These are phyloP conservation scores for Neodiprion pinetum DNA, from an alignment of 1,140 invertebrate species.

Conservation along the genomic window DNA sequence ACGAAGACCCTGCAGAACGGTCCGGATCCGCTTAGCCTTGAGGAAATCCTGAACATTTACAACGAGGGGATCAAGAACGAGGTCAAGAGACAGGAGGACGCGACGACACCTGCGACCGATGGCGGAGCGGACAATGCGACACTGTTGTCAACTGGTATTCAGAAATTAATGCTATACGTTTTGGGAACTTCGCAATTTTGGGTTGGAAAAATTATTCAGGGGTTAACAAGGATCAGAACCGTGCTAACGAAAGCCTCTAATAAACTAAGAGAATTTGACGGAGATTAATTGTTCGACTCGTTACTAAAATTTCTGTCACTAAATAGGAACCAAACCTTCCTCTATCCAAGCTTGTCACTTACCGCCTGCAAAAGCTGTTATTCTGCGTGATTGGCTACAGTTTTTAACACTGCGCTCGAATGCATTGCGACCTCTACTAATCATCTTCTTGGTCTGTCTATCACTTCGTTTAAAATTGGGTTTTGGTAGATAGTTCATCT, in stretches of 20 bases:
- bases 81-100: constrained; percentile 55
- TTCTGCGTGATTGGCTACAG: background rate
- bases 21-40: constrained; percentile 57
- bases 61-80: constrained; percentile 56
- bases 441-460: no score
- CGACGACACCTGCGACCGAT: constrained; percentile 41
- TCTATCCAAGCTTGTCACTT: background rate
- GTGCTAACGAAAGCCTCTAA: constrained; percentile 39
- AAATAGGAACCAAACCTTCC: background rate
- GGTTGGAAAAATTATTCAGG: constrained; percentile 41
- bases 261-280: constrained; percentile 26
- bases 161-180: constrained; percentile 48
- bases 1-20: constrained; percentile 49
- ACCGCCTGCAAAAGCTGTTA: background rate
- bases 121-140: constrained; percentile 42
- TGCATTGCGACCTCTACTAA: no score
- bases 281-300: constrained; percentile 2
- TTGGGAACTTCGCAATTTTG: constrained; percentile 45
- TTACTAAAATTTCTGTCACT: background rate
- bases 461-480: no score
- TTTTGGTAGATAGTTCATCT: no score
- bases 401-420: no score
- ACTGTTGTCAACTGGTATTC: constrained; percentile 45
- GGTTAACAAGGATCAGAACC: constrained; percentile 39
- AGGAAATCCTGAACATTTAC: constrained; percentile 54